Conservation (phyloP, 2,888 invertebrate species). For the Synergus laeviventris region DNA sequence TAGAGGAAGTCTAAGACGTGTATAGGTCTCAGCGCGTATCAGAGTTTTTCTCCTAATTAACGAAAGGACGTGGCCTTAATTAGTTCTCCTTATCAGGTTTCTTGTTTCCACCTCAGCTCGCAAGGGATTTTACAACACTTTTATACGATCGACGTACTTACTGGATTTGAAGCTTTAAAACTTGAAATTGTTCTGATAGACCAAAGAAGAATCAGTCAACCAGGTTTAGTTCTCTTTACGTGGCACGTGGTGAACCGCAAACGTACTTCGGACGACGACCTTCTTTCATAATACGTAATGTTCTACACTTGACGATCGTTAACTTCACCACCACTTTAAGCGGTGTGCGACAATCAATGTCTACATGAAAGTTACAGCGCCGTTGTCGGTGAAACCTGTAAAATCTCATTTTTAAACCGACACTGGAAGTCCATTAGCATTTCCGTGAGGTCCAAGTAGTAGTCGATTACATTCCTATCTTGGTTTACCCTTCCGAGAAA, state of each 20-base stretch:
- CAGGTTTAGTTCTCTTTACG: not conserved
- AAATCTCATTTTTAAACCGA: slow-evolving; percentile 29
- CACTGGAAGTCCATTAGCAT: slow-evolving; percentile 38
- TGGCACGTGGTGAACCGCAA: slow-evolving; percentile 25
- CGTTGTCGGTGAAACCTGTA: slow-evolving; percentile 23
- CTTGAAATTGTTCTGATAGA: not conserved
- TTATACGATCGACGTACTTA: not conserved
- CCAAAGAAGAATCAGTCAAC: not conserved
- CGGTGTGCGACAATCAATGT: slow-evolving; percentile 24
- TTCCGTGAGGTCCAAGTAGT: slow-evolving; percentile 15
- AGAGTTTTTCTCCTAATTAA: slow-evolving; percentile 65
- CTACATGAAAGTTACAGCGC: slow-evolving; percentile 29
- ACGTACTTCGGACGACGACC: slow-evolving; percentile 53
- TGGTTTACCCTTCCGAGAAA: slow-evolving; percentile 12
- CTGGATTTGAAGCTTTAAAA: not conserved
- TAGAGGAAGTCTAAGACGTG: slow-evolving; percentile 48
- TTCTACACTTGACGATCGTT: slow-evolving; percentile 36
- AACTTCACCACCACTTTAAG: slow-evolving; percentile 38
- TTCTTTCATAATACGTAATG: slow-evolving; percentile 53
- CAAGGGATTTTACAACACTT: slow-evolving; percentile 1
- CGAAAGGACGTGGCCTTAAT: slow-evolving; percentile 62
- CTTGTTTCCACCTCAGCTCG: not conserved
- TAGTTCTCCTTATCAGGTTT: slow-evolving; percentile 57
- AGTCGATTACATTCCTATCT: slow-evolving; percentile 14
- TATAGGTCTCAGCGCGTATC: slow-evolving; percentile 49